phyloP scores from a whole-genome alignment of 1,140 invertebrate genomes.

The Conopomorpha cramerella region DNA sequence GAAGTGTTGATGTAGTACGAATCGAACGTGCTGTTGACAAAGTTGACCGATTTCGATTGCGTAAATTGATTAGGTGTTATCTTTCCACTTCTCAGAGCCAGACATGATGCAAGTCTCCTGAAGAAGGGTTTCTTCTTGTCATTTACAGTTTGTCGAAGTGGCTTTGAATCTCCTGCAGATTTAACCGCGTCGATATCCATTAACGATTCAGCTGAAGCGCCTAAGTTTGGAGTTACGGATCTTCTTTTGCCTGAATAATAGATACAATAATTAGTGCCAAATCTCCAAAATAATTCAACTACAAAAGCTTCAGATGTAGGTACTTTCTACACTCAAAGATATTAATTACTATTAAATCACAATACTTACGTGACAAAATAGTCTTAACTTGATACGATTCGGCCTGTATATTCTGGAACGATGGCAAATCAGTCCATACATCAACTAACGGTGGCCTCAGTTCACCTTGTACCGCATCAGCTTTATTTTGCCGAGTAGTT shows the following conservation, averaged over 20 bases:
- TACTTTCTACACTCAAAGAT: not conserved
- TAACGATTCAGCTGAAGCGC: slow-evolving; percentile 25
- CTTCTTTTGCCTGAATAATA: slow-evolving; percentile 19
- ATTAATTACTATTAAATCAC: not conserved
- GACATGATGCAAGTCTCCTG: slow-evolving; percentile 27
- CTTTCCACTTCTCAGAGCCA: slow-evolving; percentile 19
- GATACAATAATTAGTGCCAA: not conserved
- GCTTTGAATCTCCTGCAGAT: slow-evolving; percentile 8
- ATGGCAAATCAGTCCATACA: too few relatives aligned
- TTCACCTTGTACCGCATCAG: too few relatives aligned
- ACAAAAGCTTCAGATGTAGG: not conserved
- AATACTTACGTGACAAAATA: too few relatives aligned
- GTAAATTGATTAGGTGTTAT: too few relatives aligned
- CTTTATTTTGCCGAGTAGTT: too few relatives aligned
- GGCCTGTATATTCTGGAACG: too few relatives aligned
- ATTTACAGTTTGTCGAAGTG: slow-evolving; percentile 6
- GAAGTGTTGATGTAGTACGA: slow-evolving; percentile 39
- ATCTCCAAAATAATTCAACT: not conserved
- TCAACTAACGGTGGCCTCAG: too few relatives aligned
- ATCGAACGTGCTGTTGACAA: slow-evolving; percentile 21
- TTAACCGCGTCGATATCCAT: slow-evolving; percentile 7
- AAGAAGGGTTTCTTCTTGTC: slow-evolving; percentile 29
- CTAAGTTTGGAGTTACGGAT: slow-evolving; percentile 31
- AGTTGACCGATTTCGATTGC: not conserved
- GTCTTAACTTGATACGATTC: too few relatives aligned